Conservation (phyloP, 2,113 vertebrate species). For the Muntiacus reevesi region DNA sequence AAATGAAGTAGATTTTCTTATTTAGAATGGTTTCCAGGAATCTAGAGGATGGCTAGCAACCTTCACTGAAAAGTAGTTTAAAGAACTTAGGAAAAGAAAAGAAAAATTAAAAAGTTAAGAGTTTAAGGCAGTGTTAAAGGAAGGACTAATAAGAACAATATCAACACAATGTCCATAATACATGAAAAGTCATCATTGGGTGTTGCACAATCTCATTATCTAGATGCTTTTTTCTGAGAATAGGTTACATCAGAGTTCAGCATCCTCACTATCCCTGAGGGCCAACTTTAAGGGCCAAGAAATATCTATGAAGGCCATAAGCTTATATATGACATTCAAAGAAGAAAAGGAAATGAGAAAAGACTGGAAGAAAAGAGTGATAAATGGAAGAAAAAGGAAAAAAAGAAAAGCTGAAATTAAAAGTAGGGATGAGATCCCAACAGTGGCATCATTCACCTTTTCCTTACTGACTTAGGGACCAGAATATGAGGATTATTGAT, state of each 20-base stretch:
- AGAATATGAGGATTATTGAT: background rate
- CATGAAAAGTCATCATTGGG: background rate
- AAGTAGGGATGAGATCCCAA: background rate
- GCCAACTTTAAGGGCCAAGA: background rate
- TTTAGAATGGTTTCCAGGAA: slow-evolving; percentile 62
- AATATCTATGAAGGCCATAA: background rate
- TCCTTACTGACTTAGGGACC: background rate
- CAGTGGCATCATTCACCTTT: background rate
- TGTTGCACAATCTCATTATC: background rate
- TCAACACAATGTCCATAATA: background rate
- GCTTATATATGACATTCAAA: background rate
- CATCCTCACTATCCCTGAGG: background rate
- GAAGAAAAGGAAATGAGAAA: background rate
- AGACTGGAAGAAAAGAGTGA: background rate
- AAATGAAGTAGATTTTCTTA: slow-evolving; percentile 60
- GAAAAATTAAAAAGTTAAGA: background rate
- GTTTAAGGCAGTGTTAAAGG: slow-evolving; percentile 15
- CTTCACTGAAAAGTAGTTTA: slow-evolving; percentile 27
- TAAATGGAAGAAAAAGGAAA: background rate
- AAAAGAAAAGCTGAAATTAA: background rate
- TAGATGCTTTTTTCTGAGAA: background rate
- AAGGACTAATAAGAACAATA: background rate
- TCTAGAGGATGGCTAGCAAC: slow-evolving; percentile 21
- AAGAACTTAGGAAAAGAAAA: slow-evolving; percentile 22
- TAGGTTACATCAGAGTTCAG: background rate